These are phyloP conservation scores for Coilia nasus DNA, from an alignment of 2,797 vertebrate species.

Conservation along the genomic window DNA sequence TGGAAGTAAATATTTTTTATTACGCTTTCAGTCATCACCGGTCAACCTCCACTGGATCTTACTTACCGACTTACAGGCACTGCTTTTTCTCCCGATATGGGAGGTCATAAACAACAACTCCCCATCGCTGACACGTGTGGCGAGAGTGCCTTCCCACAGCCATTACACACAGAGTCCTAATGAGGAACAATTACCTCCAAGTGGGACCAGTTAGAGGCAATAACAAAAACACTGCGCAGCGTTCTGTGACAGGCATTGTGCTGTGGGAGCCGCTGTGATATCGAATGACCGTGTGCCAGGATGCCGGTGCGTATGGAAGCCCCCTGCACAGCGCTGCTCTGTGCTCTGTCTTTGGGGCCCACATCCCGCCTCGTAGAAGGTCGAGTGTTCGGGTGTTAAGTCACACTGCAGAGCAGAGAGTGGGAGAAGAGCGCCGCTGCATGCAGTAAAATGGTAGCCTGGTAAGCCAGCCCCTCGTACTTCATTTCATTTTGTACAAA, in stretches of 20 bases:
- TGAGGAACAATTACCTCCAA: conserved; percentile 33
- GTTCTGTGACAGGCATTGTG: conserved; percentile 23
- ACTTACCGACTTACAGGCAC: neutral
- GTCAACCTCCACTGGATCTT: neutral
- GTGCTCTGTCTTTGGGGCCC: neutral
- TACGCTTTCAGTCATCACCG: neutral
- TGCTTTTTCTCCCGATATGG: neutral
- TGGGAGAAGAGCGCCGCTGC: neutral
- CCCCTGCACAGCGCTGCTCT: neutral
- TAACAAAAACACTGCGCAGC: conserved; percentile 11
- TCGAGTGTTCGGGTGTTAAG: neutral
- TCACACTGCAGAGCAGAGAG: neutral
- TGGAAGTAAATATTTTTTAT: neutral
- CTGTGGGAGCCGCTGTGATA: conserved; percentile 29
- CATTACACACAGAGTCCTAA: conserved; percentile 20
- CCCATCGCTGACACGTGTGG: neutral
- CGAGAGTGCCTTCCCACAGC: conserved; percentile 21
- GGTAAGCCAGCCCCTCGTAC: too few relatives aligned
- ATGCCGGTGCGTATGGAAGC: neutral
- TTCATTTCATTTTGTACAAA: too few relatives aligned
- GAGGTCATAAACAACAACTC: conserved; percentile 31
- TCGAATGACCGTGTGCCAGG: neutral
- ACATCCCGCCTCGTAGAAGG: neutral
- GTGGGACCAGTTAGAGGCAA: conserved; percentile 24
- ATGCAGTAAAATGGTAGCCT: neutral